A percentile compares a stretch with the other conserved stretches of the same genome.
phyloP scores from a whole-genome alignment of 2,888 invertebrate species.

The Calliopum simillimum region DNA sequence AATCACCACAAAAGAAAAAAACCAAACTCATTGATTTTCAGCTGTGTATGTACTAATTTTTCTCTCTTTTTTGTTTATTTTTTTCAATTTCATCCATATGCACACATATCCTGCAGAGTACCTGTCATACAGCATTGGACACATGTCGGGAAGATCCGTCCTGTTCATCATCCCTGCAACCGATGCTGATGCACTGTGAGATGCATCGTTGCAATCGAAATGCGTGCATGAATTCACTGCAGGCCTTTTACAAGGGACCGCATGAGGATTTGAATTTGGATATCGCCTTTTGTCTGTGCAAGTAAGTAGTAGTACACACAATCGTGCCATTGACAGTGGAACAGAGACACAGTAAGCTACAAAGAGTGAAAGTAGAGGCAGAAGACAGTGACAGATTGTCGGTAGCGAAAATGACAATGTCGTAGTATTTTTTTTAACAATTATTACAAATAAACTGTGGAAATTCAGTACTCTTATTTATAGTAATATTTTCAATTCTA shows the following conservation, averaged over 20 bases:
- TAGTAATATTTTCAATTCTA: too few relatives aligned
- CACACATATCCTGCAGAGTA: constrained; percentile 75
- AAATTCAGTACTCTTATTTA: too few relatives aligned
- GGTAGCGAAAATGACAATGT: too few relatives aligned
- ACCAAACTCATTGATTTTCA: too few relatives aligned
- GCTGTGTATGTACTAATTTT: not conserved
- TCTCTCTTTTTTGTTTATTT: too few relatives aligned
- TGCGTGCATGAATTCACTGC: constrained; percentile 88
- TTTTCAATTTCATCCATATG: constrained; percentile 16
- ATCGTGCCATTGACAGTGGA: too few relatives aligned
- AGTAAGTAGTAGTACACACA: constrained; percentile 73
- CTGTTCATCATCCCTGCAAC: constrained; percentile 82
- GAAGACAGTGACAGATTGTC: too few relatives aligned
- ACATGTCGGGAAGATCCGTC: constrained; percentile 84
- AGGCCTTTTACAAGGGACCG: constrained; percentile 86
- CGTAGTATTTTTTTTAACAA: too few relatives aligned
- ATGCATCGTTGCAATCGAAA: constrained; percentile 81
- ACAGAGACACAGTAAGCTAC: too few relatives aligned
- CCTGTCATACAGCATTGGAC: constrained; percentile 87
- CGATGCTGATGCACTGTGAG: constrained; percentile 88
- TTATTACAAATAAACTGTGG: too few relatives aligned
- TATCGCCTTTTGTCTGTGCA: constrained; percentile 93
- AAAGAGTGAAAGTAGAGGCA: not conserved
- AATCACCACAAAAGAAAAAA: too few relatives aligned
- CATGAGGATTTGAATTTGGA: constrained; percentile 87